Percentiles rank a stretch among this genome's conserved stretches.
These are phyloP conservation scores for Ischnura elegans DNA, from an alignment of 2,888 invertebrate genomes.

Conservation along the genomic window DNA sequence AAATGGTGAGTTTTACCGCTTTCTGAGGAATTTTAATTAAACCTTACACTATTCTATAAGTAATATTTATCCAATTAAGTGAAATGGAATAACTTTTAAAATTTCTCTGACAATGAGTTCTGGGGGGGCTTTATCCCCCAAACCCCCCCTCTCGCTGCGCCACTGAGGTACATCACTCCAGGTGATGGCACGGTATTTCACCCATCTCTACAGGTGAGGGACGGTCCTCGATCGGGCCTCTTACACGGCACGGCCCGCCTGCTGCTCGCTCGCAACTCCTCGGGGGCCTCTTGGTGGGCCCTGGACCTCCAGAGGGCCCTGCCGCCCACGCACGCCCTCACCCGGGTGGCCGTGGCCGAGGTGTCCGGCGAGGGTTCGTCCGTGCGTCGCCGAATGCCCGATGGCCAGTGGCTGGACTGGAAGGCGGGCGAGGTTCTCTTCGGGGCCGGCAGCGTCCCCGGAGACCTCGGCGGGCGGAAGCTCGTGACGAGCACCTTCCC, in stretches of 20 bases:
- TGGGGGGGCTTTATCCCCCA: too few relatives aligned
- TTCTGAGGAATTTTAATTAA: too few relatives aligned
- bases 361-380: background rate
- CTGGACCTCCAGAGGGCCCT: background rate
- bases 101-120: too few relatives aligned
- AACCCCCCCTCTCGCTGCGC: too few relatives aligned
- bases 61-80: too few relatives aligned
- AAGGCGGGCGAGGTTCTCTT: background rate
- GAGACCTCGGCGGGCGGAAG: background rate
- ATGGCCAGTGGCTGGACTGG: background rate
- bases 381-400: constrained; percentile 21
- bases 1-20: too few relatives aligned
- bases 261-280: background rate
- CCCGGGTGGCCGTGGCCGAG: constrained; percentile 23
- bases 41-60: too few relatives aligned
- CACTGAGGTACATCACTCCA: too few relatives aligned
- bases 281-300: background rate
- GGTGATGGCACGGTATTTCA: background rate
- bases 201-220: too few relatives aligned
- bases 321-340: constrained; percentile 47
- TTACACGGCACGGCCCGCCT: constrained; percentile 39
- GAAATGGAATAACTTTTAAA: too few relatives aligned
- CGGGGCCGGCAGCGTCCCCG: constrained; percentile 13
- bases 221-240: constrained; percentile 43
- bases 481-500: constrained; percentile 51